A percentile compares a stretch with the other conserved stretches of the same genome.
Evolutionary conservation across 2,113 vertebrate species (phyloP).

Genomic region (Tragelaphus strepsiceros): DNA sequence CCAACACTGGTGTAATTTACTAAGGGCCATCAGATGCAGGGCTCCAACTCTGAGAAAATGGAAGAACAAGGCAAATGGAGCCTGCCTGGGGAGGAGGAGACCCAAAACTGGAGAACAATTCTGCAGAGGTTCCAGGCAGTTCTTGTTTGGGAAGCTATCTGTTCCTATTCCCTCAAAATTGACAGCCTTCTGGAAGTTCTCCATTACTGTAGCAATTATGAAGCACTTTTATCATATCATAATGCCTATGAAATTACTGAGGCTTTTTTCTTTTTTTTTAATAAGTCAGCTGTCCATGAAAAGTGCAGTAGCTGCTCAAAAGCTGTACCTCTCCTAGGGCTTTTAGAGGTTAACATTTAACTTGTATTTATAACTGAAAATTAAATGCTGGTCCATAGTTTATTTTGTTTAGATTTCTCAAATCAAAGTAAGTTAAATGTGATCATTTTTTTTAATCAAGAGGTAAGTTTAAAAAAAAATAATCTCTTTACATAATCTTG

Average conservation of each 20-base stretch:
- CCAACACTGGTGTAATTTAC: not conserved
- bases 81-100: not conserved
- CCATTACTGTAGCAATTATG: not conserved
- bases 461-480: not conserved
- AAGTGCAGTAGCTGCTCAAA: not conserved
- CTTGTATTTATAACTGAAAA: not conserved
- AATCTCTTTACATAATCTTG: not conserved
- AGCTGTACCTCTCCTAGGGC: not conserved
- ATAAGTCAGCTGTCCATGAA: not conserved
- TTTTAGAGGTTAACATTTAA: not conserved
- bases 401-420: not conserved
- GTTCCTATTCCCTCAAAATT: not conserved
- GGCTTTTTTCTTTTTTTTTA: not conserved
- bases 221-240: not conserved
- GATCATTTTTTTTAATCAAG: not conserved
- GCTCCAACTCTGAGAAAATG: not conserved
- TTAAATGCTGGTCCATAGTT: not conserved
- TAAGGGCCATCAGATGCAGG: not conserved
- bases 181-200: not conserved
- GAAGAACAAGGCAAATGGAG: not conserved
- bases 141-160: not conserved
- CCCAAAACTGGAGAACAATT: not conserved
- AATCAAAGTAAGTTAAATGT: not conserved
- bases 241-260: not conserved
- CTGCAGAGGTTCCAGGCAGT: not conserved